Evolutionary conservation across 2,888 invertebrate genomes (phyloP).

Genomic region (Lathronympha strigana): DNA sequence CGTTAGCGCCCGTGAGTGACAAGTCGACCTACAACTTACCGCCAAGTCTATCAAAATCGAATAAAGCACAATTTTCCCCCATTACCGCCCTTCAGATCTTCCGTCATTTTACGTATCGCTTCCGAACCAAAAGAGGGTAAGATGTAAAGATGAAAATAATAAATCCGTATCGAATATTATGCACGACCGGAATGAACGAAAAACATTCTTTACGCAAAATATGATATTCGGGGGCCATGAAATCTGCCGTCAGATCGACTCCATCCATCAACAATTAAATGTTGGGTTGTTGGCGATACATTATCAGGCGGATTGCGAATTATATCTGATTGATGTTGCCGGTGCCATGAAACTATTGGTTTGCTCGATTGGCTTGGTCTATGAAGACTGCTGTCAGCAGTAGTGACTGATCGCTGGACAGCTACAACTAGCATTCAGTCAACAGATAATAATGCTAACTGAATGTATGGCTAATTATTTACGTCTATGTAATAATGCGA

Average conservation of each 20-base stretch:
- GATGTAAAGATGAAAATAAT: constrained; percentile 79
- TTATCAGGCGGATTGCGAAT: constrained; percentile 73
- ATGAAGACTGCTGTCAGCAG: constrained; percentile 64
- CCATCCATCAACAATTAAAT: constrained; percentile 83
- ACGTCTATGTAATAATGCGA: constrained; percentile 46
- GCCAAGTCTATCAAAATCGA: constrained; percentile 82
- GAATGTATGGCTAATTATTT: constrained; percentile 43
- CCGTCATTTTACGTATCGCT: constrained; percentile 83
- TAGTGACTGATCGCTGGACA: constrained; percentile 68
- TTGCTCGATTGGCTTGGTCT: constrained; percentile 61
- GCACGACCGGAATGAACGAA: constrained; percentile 71
- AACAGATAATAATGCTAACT: constrained; percentile 50
- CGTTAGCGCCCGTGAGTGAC: constrained; percentile 65
- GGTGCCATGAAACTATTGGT: constrained; percentile 65
- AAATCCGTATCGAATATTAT: constrained; percentile 79
- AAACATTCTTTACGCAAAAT: constrained; percentile 61
- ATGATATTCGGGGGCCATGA: constrained; percentile 63
- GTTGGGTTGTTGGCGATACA: constrained; percentile 76
- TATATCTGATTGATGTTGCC: constrained; percentile 75
- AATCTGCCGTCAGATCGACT: constrained; percentile 61
- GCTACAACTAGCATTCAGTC: constrained; percentile 53
- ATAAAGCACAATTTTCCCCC: constrained; percentile 82
- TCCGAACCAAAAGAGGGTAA: constrained; percentile 79
- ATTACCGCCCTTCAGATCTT: constrained; percentile 82
- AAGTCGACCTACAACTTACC: constrained; percentile 74